phyloP scores from a whole-genome alignment of 2,797 vertebrate species.

The Onychomys torridus region DNA sequence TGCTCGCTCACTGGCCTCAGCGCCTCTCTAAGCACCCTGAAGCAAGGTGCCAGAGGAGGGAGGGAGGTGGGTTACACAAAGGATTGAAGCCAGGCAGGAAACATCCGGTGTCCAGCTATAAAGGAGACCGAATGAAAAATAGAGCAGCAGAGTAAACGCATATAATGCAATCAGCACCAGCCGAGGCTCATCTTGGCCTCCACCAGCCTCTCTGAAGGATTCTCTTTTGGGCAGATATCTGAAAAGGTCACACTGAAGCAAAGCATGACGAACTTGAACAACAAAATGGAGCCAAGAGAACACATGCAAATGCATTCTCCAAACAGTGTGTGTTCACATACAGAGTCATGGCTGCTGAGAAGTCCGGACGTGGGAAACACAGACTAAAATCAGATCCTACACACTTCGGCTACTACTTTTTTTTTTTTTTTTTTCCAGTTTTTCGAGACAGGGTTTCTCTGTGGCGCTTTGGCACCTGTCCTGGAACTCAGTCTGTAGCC shows the following conservation, averaged over 20 bases:
- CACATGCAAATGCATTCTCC: neutral
- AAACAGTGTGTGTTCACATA: neutral
- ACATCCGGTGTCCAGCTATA: neutral
- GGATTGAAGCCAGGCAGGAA: neutral
- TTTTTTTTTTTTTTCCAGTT: no score
- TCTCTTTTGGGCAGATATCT: conserved; percentile 44
- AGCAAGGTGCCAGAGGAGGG: neutral
- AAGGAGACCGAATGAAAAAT: neutral
- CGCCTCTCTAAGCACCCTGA: neutral
- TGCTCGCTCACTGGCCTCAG: neutral
- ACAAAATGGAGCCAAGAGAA: neutral
- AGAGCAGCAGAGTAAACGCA: neutral
- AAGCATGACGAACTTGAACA: neutral
- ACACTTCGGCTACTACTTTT: neutral
- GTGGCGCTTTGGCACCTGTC: no score
- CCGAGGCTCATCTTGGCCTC: conserved; percentile 36
- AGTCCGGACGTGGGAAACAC: neutral
- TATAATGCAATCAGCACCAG: neutral
- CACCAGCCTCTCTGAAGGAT: neutral
- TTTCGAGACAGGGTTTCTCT: no score
- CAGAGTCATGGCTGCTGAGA: neutral
- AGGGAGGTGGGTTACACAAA: neutral
- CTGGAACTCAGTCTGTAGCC: no score
- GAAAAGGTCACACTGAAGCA: neutral
- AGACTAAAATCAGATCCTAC: neutral